Evolutionary conservation across 2,797 vertebrate genomes (phyloP), one percentile per base, ranked within the genome.

Genomic region (Spinus pinus): DNA sequence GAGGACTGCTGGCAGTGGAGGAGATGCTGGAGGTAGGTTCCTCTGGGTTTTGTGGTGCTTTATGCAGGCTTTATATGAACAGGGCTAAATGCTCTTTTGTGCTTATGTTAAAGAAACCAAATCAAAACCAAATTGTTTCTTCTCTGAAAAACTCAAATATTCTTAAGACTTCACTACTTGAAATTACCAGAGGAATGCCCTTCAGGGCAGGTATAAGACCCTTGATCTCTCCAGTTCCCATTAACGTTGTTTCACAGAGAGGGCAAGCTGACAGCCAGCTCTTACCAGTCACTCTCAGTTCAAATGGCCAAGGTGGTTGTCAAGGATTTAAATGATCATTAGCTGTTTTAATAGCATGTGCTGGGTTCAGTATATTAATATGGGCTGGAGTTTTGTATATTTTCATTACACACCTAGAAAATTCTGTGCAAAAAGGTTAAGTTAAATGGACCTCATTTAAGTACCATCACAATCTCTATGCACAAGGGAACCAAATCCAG

Each of bases 231-330:
- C 27, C 39, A 57, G n/a, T 18, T 17, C 25, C 28, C 27, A n/a
- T 14, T 23, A 87, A 41, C 0, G 0, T 1, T 23, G 17, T 57
- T 47, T 73, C 31, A 60, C n/a, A 81, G 37, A 57, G 4, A 6
- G 11, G 27, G 47, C 22, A 61, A 84, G 30, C 27, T 73, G 64
- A 50, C 53, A 83, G 41, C 6, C 64, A 73, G 30, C 21, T 86
- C 50, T 65, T 75, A 50, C 8, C 33, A 75, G 57, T 44, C 27
- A 54, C 9, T 22, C 28, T 66, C 10, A 74, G 23, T 25, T 86
- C 39, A 78, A 37, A 19, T 47, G 47, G 31, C 57, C 47, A 81
- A 44, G 16, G 42, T 72, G 53, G 9, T 35, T 81, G 71, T 77
- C 30, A 13, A 71, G 53, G 70, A 67, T n/a, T 74, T n/a, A 86